phyloP scores from a whole-genome alignment of 2,888 invertebrate genomes.

The Empis stercorea region DNA sequence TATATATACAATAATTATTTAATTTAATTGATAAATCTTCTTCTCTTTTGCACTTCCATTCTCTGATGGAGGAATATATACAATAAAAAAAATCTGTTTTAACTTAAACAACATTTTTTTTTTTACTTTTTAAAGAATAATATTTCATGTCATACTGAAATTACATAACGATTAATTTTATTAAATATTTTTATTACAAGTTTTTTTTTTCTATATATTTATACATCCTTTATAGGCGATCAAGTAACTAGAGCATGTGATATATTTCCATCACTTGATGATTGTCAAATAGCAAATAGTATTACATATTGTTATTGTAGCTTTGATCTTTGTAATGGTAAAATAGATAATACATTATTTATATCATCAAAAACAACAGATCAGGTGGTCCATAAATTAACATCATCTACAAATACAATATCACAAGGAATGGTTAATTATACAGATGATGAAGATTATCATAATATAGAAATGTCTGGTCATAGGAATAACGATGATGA shows the following conservation, averaged over 20 bases:
- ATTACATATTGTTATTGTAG: conserved; percentile 13
- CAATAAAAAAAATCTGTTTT: no score
- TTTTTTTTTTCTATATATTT: not conserved
- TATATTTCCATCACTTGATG: conserved; percentile 10
- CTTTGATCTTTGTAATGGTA: conserved; percentile 10
- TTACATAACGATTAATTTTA: not conserved
- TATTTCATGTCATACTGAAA: no score
- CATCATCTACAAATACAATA: not conserved
- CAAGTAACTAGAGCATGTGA: conserved; percentile 10
- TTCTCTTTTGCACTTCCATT: no score
- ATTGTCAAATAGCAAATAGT: conserved; percentile 13
- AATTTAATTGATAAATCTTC: no score
- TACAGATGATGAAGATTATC: not conserved
- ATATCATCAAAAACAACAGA: conserved; percentile 1
- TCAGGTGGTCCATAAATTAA: not conserved
- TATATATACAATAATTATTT: no score
- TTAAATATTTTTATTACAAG: no score
- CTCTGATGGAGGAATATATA: no score
- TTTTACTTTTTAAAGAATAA: no score
- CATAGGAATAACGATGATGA: not conserved
- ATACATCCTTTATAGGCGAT: not conserved
- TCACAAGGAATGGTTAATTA: not conserved
- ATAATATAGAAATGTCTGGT: not conserved
- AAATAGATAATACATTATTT: not conserved
- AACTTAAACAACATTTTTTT: no score